A percentile compares a stretch with the other conserved stretches of the same genome.
Conservation (phyloP, 2,888 invertebrate species). For the Drosophila ezoana region DNA sequence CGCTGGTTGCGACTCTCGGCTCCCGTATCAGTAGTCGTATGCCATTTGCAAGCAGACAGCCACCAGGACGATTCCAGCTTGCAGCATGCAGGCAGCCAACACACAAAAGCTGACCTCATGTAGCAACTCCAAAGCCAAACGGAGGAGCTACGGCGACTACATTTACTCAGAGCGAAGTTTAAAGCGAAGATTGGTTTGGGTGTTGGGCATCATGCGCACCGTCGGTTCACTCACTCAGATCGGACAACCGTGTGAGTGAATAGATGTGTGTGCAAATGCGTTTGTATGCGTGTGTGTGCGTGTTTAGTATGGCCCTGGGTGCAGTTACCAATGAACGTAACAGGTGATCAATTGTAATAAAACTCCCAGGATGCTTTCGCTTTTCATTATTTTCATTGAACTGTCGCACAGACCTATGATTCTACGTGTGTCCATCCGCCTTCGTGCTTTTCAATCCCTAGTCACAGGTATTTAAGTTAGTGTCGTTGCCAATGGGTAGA, state of each 20-base stretch:
- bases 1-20: constrained; percentile 24
- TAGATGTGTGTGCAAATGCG: background rate
- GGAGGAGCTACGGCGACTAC: constrained; percentile 27
- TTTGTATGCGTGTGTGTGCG: constrained; percentile 36
- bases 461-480: constrained; percentile 41
- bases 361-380: constrained; percentile 82
- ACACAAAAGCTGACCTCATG: constrained; percentile 75
- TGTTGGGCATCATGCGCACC: constrained; percentile 53
- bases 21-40: constrained; percentile 15
- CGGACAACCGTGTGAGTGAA: constrained; percentile 16
- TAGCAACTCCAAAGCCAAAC: constrained; percentile 64
- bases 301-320: constrained; percentile 80
- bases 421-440: constrained; percentile 12
- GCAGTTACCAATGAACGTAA: constrained; percentile 82
- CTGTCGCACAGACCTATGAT: constrained; percentile 48
- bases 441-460: constrained; percentile 42
- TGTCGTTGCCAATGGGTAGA: constrained; percentile 58
- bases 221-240: constrained; percentile 50
- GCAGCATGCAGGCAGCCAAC: constrained; percentile 31
- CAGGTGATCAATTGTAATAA: constrained; percentile 83
- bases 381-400: constrained; percentile 78
- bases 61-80: constrained; percentile 5
- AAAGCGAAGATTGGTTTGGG: constrained; percentile 35
- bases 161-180: constrained; percentile 17
- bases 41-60: constrained; percentile 17